These are phyloP conservation scores for Muntiacus reevesi DNA, from an alignment of 2,113 vertebrate species.

Conservation along the genomic window DNA sequence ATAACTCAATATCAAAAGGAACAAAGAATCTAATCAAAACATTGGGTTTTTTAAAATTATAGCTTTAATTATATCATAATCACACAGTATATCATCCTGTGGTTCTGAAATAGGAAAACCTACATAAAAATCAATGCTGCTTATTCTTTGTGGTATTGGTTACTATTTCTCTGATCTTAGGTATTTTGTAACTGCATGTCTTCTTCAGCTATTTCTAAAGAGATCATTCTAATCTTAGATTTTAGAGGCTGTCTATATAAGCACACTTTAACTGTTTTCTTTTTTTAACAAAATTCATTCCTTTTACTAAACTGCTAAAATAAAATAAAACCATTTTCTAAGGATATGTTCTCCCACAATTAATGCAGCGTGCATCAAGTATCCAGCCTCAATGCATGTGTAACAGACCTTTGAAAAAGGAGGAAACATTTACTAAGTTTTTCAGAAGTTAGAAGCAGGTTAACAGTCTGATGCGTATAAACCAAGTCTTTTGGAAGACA, in stretches of 20 bases:
- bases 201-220: slow-evolving; percentile 34
- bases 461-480: slow-evolving; percentile 57
- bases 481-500: slow-evolving; percentile 18
- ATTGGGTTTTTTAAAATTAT: not conserved
- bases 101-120: not conserved
- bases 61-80: not conserved
- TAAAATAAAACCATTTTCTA: slow-evolving; percentile 61
- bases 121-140: not conserved
- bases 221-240: slow-evolving; percentile 32
- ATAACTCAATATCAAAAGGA: too few species aligned
- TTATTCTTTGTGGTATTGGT: not conserved
- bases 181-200: not conserved
- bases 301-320: slow-evolving; percentile 44
- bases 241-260: not conserved
- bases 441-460: slow-evolving; percentile 56
- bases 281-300: slow-evolving; percentile 57
- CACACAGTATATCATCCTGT: not conserved
- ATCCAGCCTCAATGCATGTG: slow-evolving; percentile 64
- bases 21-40: too few species aligned
- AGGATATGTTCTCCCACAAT: slow-evolving; percentile 35
- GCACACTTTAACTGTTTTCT: slow-evolving; percentile 27
- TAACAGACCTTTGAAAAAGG: slow-evolving; percentile 48
- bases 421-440: slow-evolving; percentile 60
- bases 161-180: not conserved
- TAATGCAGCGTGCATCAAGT: slow-evolving; percentile 53